Percentiles rank a stretch among this genome's conserved stretches.
Evolutionary conservation across 2,113 vertebrate species (phyloP).

Genomic region (Chionis minor): DNA sequence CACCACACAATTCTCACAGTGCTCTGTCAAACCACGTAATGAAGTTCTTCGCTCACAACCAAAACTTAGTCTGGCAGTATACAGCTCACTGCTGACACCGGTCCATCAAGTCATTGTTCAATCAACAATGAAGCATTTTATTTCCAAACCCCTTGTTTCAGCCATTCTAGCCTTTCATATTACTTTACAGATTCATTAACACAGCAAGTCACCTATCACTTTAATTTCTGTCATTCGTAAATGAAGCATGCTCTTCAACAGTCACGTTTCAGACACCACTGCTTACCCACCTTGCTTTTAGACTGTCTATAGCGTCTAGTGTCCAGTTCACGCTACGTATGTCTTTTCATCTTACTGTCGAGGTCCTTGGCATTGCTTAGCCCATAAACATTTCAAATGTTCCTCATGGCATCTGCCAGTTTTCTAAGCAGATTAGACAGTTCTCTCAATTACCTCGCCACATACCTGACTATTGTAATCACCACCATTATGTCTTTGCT

Average conservation of each 20-base stretch:
- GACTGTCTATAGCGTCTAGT: neutral
- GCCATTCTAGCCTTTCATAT: neutral
- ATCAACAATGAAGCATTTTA: neutral
- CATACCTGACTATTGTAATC: neutral
- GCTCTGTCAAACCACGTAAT: neutral
- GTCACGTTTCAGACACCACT: neutral
- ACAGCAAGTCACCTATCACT: neutral
- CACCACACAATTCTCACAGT: neutral
- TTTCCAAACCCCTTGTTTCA: neutral
- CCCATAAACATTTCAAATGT: neutral
- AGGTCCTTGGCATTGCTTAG: neutral
- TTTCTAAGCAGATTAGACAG: neutral
- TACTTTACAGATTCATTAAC: neutral
- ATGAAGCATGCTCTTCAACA: fast-evolving
- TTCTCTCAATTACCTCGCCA: neutral
- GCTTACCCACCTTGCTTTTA: neutral
- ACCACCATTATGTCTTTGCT: neutral
- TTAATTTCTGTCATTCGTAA: neutral
- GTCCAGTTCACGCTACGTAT: neutral
- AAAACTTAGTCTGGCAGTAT: no score
- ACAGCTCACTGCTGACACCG: neutral
- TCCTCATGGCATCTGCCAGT: neutral
- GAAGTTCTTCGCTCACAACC: neutral
- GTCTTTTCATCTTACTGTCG: no score
- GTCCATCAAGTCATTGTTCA: neutral